Evolutionary conservation across 1,140 invertebrate genomes (phyloP).

Genomic region (Heliconius hermathena): DNA sequence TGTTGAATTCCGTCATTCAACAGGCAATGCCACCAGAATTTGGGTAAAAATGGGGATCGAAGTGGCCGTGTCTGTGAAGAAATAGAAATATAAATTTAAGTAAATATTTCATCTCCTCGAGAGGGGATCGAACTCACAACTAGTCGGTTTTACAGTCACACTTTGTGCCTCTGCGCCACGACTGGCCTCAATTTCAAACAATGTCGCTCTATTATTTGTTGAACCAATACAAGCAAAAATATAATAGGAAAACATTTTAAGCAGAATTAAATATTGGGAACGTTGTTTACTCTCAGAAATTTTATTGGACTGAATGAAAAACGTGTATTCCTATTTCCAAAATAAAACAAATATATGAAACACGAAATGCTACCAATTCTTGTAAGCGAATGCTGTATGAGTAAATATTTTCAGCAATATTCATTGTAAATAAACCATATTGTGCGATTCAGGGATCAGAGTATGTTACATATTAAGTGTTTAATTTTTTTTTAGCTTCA

Average conservation of each 20-base stretch:
- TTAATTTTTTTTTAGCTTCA: too few relatives aligned
- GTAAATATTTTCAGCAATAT: constrained; percentile 1
- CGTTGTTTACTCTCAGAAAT: background rate
- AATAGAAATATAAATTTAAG: too few relatives aligned
- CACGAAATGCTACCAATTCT: background rate
- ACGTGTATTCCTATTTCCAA: constrained; percentile 2
- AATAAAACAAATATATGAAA: constrained; percentile 5
- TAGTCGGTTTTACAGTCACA: too few relatives aligned
- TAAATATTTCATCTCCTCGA: too few relatives aligned
- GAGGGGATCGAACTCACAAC: too few relatives aligned
- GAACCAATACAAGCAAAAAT: background rate
- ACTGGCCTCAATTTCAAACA: background rate
- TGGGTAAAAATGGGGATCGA: too few relatives aligned
- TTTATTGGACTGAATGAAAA: background rate
- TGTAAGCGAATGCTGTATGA: background rate
- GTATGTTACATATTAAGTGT: too few relatives aligned
- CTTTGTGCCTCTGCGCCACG: too few relatives aligned
- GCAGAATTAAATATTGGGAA: background rate
- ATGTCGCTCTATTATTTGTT: background rate
- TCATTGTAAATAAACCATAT: background rate
- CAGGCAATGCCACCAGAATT: too few relatives aligned
- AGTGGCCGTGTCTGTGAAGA: too few relatives aligned
- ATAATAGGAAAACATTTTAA: background rate
- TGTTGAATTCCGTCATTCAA: too few relatives aligned
- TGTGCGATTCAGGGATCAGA: background rate